A percentile compares a stretch with the other conserved stretches of the same genome.
Conservation (phyloP, 2,888 invertebrate species). For the Diplolepis rosae region DNA sequence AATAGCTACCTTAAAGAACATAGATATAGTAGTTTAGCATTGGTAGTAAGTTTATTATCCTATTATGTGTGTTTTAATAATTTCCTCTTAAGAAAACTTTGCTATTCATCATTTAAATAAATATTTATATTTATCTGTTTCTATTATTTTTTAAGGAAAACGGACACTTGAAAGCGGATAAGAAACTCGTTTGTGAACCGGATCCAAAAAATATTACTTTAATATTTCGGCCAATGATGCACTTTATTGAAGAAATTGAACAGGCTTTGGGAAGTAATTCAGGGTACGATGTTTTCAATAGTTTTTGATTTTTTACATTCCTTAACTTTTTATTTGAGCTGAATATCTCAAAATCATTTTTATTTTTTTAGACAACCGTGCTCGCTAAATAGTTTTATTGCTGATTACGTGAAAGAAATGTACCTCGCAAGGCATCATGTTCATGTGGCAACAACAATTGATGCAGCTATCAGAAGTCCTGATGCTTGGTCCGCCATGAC, state of each 20-base stretch:
- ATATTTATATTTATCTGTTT: slow-evolving; percentile 1
- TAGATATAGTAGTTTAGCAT: slow-evolving; percentile 73
- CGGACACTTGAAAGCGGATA: slow-evolving; percentile 62
- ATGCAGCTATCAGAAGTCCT: slow-evolving; percentile 82
- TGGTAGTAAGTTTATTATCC: slow-evolving; percentile 52
- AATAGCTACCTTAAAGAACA: slow-evolving; percentile 66
- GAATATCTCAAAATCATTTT: background rate
- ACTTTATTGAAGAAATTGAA: slow-evolving; percentile 90
- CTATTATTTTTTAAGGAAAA: slow-evolving; percentile 53
- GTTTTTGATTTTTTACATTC: background rate
- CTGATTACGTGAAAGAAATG: slow-evolving; percentile 89
- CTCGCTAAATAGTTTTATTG: slow-evolving; percentile 87
- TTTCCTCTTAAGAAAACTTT: too few species aligned
- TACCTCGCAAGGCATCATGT: slow-evolving; percentile 87
- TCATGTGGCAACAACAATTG: slow-evolving; percentile 79
- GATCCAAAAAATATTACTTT: slow-evolving; percentile 84
- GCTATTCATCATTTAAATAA: too few species aligned
- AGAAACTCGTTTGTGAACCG: slow-evolving; percentile 84
- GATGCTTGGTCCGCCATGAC: slow-evolving; percentile 88
- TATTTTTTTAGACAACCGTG: slow-evolving; percentile 78
- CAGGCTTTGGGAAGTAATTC: slow-evolving; percentile 77
- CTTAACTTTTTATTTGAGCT: background rate
- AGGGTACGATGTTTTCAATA: slow-evolving; percentile 72
- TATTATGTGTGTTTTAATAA: slow-evolving; percentile 9
- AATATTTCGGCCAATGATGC: slow-evolving; percentile 87